Percentiles rank a stretch among this genome's conserved stretches.
phyloP scores from a whole-genome alignment of 2,888 invertebrate species.

The Blastobasis adustella region DNA sequence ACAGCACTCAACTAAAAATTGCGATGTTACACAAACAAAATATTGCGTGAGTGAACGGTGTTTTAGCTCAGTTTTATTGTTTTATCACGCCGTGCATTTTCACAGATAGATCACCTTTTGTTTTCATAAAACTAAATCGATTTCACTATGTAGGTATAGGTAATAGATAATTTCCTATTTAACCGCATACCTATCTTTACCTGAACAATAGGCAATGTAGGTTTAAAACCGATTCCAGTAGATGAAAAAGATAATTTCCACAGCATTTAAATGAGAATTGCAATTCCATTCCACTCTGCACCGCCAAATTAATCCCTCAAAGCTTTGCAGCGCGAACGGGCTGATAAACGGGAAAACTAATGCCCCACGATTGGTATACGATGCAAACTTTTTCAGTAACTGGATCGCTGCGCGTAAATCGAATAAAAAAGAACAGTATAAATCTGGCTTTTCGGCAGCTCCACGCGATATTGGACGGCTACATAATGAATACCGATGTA shows the following conservation, averaged over 20 bases:
- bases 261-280: conserved; percentile 29
- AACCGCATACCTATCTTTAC: too few relatives aligned
- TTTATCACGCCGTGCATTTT: not conserved
- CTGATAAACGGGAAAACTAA: conserved; percentile 70
- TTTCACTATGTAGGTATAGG: too few relatives aligned
- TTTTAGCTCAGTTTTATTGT: conserved; percentile 16
- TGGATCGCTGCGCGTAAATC: conserved; percentile 48
- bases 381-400: conserved; percentile 71
- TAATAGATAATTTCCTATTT: too few relatives aligned
- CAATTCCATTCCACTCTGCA: conserved; percentile 45
- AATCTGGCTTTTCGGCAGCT: conserved; percentile 52
- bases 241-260: not conserved
- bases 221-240: too few relatives aligned
- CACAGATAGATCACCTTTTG: too few relatives aligned
- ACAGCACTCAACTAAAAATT: conserved; percentile 62
- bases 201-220: too few relatives aligned
- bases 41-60: conserved; percentile 46
- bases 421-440: conserved; percentile 57
- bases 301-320: conserved; percentile 67
- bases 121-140: too few relatives aligned
- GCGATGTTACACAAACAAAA: conserved; percentile 58
- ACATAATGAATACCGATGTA: conserved; percentile 55
- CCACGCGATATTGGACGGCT: conserved; percentile 47
- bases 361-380: conserved; percentile 68
- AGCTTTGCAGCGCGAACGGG: conserved; percentile 54